Evolutionary conservation across 2,113 vertebrate genomes (phyloP), one percentile per base, ranked within the genome.

Genomic region (Cisticola juncidis): DNA sequence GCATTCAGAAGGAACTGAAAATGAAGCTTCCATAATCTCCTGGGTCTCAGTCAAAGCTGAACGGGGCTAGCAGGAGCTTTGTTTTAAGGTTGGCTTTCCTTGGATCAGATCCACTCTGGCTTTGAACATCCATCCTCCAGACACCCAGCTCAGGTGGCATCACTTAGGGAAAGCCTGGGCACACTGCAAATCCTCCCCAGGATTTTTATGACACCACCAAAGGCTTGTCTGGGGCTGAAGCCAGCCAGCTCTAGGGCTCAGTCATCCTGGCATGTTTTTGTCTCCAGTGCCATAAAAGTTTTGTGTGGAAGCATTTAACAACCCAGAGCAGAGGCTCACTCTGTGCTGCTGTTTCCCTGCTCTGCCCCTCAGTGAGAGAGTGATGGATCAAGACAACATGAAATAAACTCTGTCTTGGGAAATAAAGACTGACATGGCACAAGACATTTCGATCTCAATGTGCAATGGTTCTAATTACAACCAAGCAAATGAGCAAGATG

Each of bases 171-270:
- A 47, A 93, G n/a, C 22, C 45, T 51, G 70, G 66, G 47, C 50
- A 80, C 18, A 0, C 0, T n/a, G 36, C 35, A 92, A 91, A 85
- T 54, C 70, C 45, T 79, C 36, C 48, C 76, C 31, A 12, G 35
- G 10, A 22, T 71, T 94, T 94, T 94, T 74, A 64, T 44, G 65
- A 40, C 40, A 80, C 40, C 29, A 73, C 78, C 35, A 72, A 80
- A 88, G 3, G 6, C 56, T 72, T 47, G 45, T 24, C 74, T 51
- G 70, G n/a, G 72, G 26, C 1, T 53, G 56, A 64, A 82, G 90
- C 54, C 81, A 88, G 83, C 42, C 0, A 56, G 54, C 58, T 85
- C 65, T 40, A 56, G 73, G 56, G 28, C 58, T 47, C 62, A 90
- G 33, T n/a, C 85, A 86, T 65, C 38, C 11, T 40, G 54, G 78